These are phyloP conservation scores for Synergus umbraculus DNA, from an alignment of 2,888 invertebrate species.

Conservation along the genomic window DNA sequence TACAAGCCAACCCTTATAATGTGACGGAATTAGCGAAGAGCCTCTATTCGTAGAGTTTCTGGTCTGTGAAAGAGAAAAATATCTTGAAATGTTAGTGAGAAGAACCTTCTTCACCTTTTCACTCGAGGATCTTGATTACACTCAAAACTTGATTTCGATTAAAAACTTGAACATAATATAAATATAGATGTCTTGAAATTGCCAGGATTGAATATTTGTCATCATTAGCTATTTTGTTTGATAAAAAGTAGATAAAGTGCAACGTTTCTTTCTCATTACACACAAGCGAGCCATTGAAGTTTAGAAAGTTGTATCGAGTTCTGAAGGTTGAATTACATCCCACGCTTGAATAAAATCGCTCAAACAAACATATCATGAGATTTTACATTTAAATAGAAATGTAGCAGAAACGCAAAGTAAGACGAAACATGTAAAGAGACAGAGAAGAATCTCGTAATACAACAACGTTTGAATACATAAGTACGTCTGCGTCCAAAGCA, in stretches of 20 bases:
- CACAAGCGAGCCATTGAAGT: neutral
- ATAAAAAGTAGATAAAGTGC: too few species aligned
- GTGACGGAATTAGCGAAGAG: slow-evolving; percentile 39
- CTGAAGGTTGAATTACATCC: neutral
- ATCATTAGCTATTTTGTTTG: too few species aligned
- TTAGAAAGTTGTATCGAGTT: neutral
- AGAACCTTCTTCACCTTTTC: neutral
- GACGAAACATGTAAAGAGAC: slow-evolving; percentile 7
- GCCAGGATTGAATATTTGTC: too few species aligned
- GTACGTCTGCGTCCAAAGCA: slow-evolving; percentile 18
- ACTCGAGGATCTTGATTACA: neutral
- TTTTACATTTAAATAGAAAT: slow-evolving; percentile 29
- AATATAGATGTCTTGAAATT: too few species aligned
- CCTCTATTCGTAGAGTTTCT: slow-evolving; percentile 14
- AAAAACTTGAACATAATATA: too few species aligned
- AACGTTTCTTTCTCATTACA: too few species aligned
- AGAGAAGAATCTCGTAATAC: slow-evolving; percentile 37
- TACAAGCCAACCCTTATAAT: slow-evolving; percentile 57
- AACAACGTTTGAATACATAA: slow-evolving; percentile 28
- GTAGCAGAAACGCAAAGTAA: neutral
- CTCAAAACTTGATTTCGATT: too few species aligned
- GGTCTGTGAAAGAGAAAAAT: slow-evolving; percentile 5
- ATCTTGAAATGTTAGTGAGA: neutral
- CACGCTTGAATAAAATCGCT: neutral
- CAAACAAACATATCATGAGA: slow-evolving; percentile 14